Conservation (phyloP, 2,113 vertebrate species). For the Cavia aperea region DNA sequence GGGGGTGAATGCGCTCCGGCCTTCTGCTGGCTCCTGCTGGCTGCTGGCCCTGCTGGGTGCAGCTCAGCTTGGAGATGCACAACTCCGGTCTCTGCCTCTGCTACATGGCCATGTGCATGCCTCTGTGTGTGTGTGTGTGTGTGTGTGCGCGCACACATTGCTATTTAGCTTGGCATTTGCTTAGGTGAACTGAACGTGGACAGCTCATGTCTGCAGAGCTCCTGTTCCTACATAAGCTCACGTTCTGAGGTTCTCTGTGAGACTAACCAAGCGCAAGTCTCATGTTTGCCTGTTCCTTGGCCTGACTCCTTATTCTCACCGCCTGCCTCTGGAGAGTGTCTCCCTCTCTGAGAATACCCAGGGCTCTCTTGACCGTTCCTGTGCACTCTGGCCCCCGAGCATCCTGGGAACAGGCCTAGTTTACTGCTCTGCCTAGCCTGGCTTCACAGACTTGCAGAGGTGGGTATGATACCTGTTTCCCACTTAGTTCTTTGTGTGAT, state of each 20-base stretch:
- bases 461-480: not conserved
- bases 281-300: not conserved
- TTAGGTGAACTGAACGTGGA: not conserved
- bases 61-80: not conserved
- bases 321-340: not conserved
- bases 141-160: too few species aligned
- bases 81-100: not conserved
- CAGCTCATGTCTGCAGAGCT: not conserved
- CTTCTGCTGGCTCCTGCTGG: not conserved
- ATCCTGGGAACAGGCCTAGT: not conserved
- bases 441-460: not conserved
- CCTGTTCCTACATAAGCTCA: not conserved
- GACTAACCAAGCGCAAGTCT: not conserved
- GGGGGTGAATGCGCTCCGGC: not conserved
- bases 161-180: not conserved
- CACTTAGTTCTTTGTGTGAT: not conserved
- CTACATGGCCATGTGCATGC: too few species aligned
- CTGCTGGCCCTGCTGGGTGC: rapidly evolving
- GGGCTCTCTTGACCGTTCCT: rapidly evolving
- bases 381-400: not conserved
- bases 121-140: not conserved
- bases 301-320: not conserved
- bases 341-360: not conserved
- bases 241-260: not conserved
- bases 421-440: not conserved